Conservation (phyloP, 1,140 invertebrate species). For the Adoxophyes honmai region DNA sequence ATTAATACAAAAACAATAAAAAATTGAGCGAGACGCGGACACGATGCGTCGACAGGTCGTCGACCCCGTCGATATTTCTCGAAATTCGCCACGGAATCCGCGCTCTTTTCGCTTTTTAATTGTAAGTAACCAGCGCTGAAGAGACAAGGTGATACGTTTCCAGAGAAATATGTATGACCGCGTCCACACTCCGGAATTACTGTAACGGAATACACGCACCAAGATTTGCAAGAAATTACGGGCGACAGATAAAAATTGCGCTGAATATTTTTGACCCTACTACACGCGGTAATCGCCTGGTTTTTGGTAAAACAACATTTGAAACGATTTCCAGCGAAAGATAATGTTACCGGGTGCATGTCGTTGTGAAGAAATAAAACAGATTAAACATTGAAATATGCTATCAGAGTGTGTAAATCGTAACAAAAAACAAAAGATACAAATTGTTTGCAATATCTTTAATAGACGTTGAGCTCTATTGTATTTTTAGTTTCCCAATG, state of each 20-base stretch:
- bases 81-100: constrained; percentile 70
- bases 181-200: constrained; percentile 45
- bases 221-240: constrained; percentile 45
- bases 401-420: constrained; percentile 13
- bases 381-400: constrained; percentile 1
- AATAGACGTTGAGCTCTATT: constrained; percentile 16
- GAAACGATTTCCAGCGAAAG: constrained; percentile 9
- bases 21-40: constrained; percentile 53
- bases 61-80: constrained; percentile 73
- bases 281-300: neutral
- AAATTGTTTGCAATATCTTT: constrained; percentile 15
- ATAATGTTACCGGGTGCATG: constrained; percentile 10
- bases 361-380: neutral
- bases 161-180: constrained; percentile 27
- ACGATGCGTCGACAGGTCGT: constrained; percentile 67
- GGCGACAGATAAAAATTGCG: constrained; percentile 32
- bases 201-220: constrained; percentile 53
- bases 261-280: constrained; percentile 17
- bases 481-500: constrained; percentile 20
- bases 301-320: constrained; percentile 6
- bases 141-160: constrained; percentile 57
- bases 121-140: constrained; percentile 58
- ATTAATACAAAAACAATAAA: constrained; percentile 50
- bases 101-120: constrained; percentile 73
- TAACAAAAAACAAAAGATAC: constrained; percentile 15